Base-by-base conservation (phyloP, 2,888 invertebrate genomes). In the Diachrysia chrysitis region DNA sequence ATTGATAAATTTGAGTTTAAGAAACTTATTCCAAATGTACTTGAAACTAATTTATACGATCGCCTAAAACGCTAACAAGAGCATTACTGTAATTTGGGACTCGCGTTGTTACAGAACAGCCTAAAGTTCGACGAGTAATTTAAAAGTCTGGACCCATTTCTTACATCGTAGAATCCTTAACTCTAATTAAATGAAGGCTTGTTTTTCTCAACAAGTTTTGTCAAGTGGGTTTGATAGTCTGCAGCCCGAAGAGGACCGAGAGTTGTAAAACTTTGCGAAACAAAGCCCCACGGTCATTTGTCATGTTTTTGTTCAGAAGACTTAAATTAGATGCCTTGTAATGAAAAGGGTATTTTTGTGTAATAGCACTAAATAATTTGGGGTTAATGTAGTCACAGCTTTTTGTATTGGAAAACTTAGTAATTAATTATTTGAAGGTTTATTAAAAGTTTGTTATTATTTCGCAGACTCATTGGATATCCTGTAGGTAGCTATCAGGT, bases 281-380 rank as follows among this genome's bases (percentile, higher is more conserved):
- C 81, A 81, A 81, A 73, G 71, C 73, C 62, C 21, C 55, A 37
- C 62, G 71, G 78, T 82, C 82, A 79, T 82, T 82, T 82, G 79
- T 82, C 82, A 82, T 81, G 83, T 82, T 82, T 83, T 81, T 83
- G 82, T 83, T 81, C 66, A 19, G 6, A 37, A 73, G 73, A 75
- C 82, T 81, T 83, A 81, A 81, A 83, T 81, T 81, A 81, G 83
- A 81, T 69, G 83, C 73, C 35, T 61, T 69, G 70, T 70, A 71
- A 83, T 81, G 79, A 78, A 81, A 83, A 71, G 73, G 79, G 68
- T 76, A 81, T 81, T 81, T 83, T 83, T 81, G 78, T 83, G 73
- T 77, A 72, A 80, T 76, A 78, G 70, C 66, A 78, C 81, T 81
- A 81, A 81, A 81, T 81, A 81, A 83, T 81, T 81, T 78, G 59